Percentiles rank a stretch among this genome's conserved stretches.
Conservation (phyloP, 2,113 vertebrate genomes). For the Hyaena hyaena region DNA sequence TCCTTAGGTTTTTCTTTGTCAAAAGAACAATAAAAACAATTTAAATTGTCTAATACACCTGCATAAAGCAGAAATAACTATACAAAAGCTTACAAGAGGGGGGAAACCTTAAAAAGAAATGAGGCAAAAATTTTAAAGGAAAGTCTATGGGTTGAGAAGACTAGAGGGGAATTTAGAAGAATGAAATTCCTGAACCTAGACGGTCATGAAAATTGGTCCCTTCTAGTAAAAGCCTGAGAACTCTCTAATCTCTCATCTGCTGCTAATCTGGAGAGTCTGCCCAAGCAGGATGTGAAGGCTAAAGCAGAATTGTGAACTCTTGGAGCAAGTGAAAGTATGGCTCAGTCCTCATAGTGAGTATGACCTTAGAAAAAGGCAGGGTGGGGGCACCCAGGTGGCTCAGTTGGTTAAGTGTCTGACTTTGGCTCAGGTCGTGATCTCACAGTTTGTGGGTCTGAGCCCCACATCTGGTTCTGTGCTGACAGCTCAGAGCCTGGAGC, state of each 20-base stretch:
- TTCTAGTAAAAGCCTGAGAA: background rate
- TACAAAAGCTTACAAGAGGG: background rate
- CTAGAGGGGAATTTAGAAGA: background rate
- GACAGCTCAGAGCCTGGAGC: no score
- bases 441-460: no score
- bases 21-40: background rate
- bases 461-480: no score
- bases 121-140: background rate
- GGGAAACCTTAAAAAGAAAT: background rate
- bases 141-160: background rate
- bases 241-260: background rate
- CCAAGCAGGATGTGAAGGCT: background rate
- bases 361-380: background rate
- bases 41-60: background rate
- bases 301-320: background rate
- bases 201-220: background rate
- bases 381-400: background rate
- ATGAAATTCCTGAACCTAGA: background rate
- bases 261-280: background rate
- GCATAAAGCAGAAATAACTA: background rate
- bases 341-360: background rate
- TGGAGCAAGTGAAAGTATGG: background rate
- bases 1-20: background rate
- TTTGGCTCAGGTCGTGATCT: no score
- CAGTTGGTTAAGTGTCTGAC: no score